Evolutionary conservation across 2,888 invertebrate genomes (phyloP), one percentile per base, ranked within the genome.

Genomic region (Ceratothoa steindachneri): DNA sequence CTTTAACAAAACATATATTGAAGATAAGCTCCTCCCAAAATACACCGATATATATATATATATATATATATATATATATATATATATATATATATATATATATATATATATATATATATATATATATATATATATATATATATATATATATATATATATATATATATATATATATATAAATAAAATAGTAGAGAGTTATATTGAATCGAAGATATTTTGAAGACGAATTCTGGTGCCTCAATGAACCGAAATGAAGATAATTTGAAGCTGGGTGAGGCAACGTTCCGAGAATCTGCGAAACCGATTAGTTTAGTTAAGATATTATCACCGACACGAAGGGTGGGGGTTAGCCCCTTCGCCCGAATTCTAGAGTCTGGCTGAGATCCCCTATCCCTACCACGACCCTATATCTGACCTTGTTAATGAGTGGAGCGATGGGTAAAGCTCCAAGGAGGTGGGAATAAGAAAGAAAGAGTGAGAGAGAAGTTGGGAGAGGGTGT

Each of bases 21-120:
- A n/a, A n/a, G n/a, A n/a, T n/a, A n/a, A n/a, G n/a, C n/a, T n/a
- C n/a, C n/a, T n/a, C n/a, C n/a, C n/a, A n/a, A n/a, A n/a, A n/a
- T n/a, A n/a, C n/a, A n/a, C n/a, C n/a, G n/a, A 64, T 64, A 64
- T 64, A 64, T 64, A 24, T 64, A 64, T 64, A 64, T 64, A 64
- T 64, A 24, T 24, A 64, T 64, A 64, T 64, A 64, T 64, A 64
- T 24, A 24, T 64, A 64, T 64, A 64, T 64, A 64, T 64, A 24
- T 19, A 22, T 64, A 64, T 64, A 24, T 64, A 4, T 64, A 64
- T 64, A 64, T 64, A 64, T 64, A 24, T 64, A 64, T 4, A 24
- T 64, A 64, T 64, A 19, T 64, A 64, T 4, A 2, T 64, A 7
- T 7, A 27, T 64, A 64, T 64, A 64, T 64, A 64, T 64, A 3